Percentiles rank a stretch among this genome's conserved stretches.
Conservation (phyloP, 2,888 invertebrate genomes). For the Polymixis flavicincta region DNA sequence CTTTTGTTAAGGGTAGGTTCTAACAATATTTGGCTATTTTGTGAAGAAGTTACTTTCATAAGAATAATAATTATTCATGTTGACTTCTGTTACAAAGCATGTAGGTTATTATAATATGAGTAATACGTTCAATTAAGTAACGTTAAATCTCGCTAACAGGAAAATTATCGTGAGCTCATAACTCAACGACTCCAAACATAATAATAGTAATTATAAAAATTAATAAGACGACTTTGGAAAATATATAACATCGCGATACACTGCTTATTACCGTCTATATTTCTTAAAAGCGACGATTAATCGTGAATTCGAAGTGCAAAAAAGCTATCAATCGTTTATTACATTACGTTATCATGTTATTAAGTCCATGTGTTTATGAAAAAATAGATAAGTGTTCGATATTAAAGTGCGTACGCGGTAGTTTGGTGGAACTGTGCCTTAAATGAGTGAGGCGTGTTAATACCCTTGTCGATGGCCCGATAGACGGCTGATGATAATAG, state of each 20-base stretch:
- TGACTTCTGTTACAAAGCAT: not conserved
- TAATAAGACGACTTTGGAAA: conserved; percentile 43
- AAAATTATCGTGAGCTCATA: conserved; percentile 45
- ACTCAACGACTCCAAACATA: conserved; percentile 43
- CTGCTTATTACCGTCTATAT: conserved; percentile 42
- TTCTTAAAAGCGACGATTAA: conserved; percentile 36
- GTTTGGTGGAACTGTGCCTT: conserved; percentile 60
- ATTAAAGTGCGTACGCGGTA: conserved; percentile 49
- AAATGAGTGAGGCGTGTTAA: conserved; percentile 72
- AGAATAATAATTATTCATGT: not conserved
- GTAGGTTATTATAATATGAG: conserved; percentile 10
- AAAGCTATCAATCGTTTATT: conserved; percentile 59
- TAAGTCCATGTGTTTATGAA: conserved; percentile 48
- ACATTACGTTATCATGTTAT: conserved; percentile 50
- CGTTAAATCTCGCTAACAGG: conserved; percentile 39
- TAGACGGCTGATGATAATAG: conserved; percentile 72
- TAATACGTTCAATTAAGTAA: conserved; percentile 29
- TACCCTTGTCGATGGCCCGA: conserved; percentile 75
- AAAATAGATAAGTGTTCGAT: conserved; percentile 52
- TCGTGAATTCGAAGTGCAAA: conserved; percentile 52
- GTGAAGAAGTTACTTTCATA: not conserved
- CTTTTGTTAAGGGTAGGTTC: conserved; percentile 59
- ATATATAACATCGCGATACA: conserved; percentile 28
- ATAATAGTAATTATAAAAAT: conserved; percentile 57
- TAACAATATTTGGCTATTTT: not conserved